A percentile compares a stretch with the other conserved stretches of the same genome.
These are phyloP conservation scores for Pogonomyrmex californicus DNA, from an alignment of 1,140 invertebrate species.

Conservation along the genomic window DNA sequence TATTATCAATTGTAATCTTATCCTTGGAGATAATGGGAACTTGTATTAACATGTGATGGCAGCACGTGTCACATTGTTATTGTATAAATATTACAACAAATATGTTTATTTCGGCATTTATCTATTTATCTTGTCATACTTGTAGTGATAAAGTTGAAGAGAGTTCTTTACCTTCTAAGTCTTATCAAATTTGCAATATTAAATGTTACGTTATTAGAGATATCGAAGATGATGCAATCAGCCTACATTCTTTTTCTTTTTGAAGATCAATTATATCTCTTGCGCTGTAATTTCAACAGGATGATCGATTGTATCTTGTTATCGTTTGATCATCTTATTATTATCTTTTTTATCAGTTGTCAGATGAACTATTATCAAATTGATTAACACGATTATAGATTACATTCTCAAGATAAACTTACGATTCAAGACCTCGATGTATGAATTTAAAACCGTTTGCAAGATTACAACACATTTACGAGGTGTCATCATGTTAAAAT, in stretches of 20 bases:
- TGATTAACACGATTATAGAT: conserved; percentile 45
- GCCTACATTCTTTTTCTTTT: neutral
- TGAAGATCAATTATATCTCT: neutral
- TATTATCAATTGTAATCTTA: conserved; percentile 60
- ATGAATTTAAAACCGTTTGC: neutral
- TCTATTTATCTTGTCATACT: neutral
- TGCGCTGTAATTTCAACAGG: conserved; percentile 1
- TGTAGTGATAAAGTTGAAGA: neutral
- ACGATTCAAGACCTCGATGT: neutral
- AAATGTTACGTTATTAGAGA: neutral
- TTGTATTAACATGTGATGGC: conserved; percentile 17
- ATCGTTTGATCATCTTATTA: conserved; percentile 17
- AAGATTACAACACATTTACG: neutral
- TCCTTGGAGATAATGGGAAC: conserved; percentile 24
- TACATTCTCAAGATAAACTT: neutral
- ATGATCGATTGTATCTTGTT: conserved; percentile 30
- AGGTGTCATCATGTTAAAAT: neutral
- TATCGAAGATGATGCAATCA: conserved; percentile 4
- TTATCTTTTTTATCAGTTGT: conserved; percentile 32
- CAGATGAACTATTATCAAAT: conserved; percentile 29
- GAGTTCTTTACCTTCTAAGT: neutral
- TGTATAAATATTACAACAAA: conserved; percentile 9
- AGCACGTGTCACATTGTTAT: neutral
- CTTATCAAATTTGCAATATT: neutral
- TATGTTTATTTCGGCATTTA: conserved; percentile 38